A percentile compares a stretch with the other conserved stretches of the same genome.
These are phyloP conservation scores for Osedax frankpressi DNA, from an alignment of 2,888 invertebrate species.

Conservation along the genomic window DNA sequence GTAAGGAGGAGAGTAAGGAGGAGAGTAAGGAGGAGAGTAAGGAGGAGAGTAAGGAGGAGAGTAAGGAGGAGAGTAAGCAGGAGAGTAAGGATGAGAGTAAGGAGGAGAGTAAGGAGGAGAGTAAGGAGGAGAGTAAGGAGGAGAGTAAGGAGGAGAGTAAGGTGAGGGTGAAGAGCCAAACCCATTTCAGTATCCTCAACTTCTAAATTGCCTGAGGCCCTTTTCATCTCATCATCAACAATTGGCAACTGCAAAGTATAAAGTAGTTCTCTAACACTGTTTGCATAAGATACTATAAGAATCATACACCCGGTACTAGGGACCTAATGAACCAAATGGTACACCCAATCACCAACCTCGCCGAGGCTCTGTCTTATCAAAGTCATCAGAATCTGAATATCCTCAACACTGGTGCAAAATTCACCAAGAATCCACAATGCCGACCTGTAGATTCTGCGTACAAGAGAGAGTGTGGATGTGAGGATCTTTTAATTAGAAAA, in stretches of 20 bases:
- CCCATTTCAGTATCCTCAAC: slow-evolving; percentile 49
- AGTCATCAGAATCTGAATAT: slow-evolving; percentile 67
- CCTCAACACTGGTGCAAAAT: slow-evolving; percentile 66
- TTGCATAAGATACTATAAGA: too few relatives aligned
- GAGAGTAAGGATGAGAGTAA: not conserved
- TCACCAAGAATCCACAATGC: slow-evolving; percentile 96
- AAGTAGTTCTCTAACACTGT: too few relatives aligned
- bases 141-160: not conserved
- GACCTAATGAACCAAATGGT: too few relatives aligned
- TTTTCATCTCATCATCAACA: slow-evolving; percentile 55
- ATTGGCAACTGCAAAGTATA: slow-evolving; percentile 49
- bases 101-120: not conserved
- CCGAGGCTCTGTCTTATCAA: slow-evolving; percentile 64
- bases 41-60: not conserved
- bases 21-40: not conserved
- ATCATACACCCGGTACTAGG: too few relatives aligned
- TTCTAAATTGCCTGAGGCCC: slow-evolving; percentile 54
- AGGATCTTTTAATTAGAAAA: too few relatives aligned
- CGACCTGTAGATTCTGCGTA: slow-evolving; percentile 62
- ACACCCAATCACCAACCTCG: slow-evolving; percentile 49
- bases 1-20: not conserved
- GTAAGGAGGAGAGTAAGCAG: not conserved
- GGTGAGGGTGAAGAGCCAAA: slow-evolving; percentile 25
- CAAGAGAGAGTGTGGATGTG: not conserved
- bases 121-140: not conserved